phyloP scores from a whole-genome alignment of 2,888 invertebrate species.

The Ctenicera cuprea region DNA sequence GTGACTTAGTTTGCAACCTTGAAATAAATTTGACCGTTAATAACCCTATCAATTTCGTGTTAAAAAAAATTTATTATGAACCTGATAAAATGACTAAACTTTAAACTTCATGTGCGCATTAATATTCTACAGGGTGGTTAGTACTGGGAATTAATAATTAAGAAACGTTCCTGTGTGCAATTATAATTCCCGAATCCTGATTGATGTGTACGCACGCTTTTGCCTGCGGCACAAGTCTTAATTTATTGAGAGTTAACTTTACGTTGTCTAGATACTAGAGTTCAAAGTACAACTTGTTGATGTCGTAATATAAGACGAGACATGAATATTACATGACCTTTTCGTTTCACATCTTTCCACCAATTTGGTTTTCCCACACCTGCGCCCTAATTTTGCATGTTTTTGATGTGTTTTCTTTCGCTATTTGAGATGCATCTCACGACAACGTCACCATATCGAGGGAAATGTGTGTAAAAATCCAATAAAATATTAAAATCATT shows the following conservation, averaged over 20 bases:
- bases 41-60: not conserved
- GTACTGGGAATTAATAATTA: conserved; percentile 15
- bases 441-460: not conserved
- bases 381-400: not conserved
- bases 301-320: conserved; percentile 44
- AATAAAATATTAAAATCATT: conserved; percentile 29
- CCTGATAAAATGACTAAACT: not conserved
- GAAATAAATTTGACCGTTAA: no score
- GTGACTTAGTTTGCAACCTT: no score
- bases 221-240: conserved; percentile 24
- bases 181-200: conserved; percentile 23
- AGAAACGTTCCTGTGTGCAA: not conserved
- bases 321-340: conserved; percentile 43
- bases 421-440: conserved; percentile 10
- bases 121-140: conserved; percentile 20
- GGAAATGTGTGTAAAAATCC: conserved; percentile 7
- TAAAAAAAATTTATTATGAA: not conserved
- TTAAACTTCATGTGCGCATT: not conserved
- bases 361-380: not conserved
- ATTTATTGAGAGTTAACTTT: conserved; percentile 36
- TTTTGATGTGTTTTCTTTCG: not conserved
- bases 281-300: conserved; percentile 39
- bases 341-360: conserved; percentile 13
- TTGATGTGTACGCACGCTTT: conserved; percentile 22
- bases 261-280: conserved; percentile 19